Percentiles rank a stretch among this genome's conserved stretches.
Conservation (phyloP, 2,888 invertebrate species). For the Noctua janthe region DNA sequence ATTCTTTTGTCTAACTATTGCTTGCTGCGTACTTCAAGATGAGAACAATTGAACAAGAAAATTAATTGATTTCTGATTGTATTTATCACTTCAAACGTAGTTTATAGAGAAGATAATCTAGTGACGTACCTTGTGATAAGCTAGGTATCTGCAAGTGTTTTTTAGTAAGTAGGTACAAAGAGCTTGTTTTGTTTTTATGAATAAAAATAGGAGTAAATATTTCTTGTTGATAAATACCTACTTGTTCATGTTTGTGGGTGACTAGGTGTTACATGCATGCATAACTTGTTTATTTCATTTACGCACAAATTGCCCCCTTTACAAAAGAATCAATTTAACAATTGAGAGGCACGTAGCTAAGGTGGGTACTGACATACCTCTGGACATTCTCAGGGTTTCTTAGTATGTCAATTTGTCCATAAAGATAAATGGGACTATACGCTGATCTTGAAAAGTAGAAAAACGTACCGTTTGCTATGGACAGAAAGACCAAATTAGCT, state of each 20-base stretch:
- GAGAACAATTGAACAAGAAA: constrained; percentile 62
- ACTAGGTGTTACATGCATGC: background rate
- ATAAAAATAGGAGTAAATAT: background rate
- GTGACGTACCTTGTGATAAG: constrained; percentile 65
- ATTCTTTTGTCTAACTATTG: constrained; percentile 32
- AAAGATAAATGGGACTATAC: constrained; percentile 40
- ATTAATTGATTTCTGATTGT: constrained; percentile 73
- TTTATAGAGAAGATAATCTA: constrained; percentile 64
- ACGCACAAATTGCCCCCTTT: constrained; percentile 23
- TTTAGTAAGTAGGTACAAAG: constrained; percentile 25
- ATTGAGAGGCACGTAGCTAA: constrained; percentile 61
- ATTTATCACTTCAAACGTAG: constrained; percentile 65
- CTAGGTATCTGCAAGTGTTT: constrained; percentile 55
- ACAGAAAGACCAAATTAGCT: constrained; percentile 36
- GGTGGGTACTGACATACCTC: constrained; percentile 17
- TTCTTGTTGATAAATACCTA: constrained; percentile 4
- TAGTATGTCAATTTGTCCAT: constrained; percentile 54
- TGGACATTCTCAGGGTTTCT: constrained; percentile 57
- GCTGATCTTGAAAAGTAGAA: constrained; percentile 23
- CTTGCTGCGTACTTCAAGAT: constrained; percentile 49
- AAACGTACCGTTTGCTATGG: constrained; percentile 39
- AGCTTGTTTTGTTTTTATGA: constrained; percentile 14
- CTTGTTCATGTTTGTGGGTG: background rate
- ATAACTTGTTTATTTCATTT: background rate
- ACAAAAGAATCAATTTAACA: constrained; percentile 71